Conservation (phyloP, 1,140 invertebrate genomes). For the Pomacea maculata region DNA sequence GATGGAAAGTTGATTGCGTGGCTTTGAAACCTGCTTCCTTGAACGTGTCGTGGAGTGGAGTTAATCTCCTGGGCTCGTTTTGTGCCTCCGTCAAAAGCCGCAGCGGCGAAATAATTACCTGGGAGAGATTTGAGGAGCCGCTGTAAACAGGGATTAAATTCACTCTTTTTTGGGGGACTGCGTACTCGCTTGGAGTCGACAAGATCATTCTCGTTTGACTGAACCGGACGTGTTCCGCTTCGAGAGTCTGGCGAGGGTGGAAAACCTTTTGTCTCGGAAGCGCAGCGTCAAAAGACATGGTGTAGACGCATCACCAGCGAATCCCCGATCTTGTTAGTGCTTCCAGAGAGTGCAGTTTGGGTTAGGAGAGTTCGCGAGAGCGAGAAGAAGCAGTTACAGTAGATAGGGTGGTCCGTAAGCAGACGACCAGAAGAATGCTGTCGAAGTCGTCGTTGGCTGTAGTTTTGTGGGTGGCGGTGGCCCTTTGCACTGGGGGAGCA, state of each 20-base stretch:
- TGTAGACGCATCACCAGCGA: neutral
- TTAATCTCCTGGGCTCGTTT: neutral
- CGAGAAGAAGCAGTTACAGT: neutral
- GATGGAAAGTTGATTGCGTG: neutral
- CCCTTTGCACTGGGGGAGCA: neutral
- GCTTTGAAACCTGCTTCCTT: neutral
- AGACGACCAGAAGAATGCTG: neutral
- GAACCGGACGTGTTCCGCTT: neutral
- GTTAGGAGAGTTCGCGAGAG: neutral
- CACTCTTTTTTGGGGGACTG: neutral
- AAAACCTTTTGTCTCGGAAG: neutral
- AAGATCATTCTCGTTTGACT: neutral
- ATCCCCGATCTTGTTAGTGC: neutral
- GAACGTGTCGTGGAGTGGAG: neutral
- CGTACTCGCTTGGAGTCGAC: neutral
- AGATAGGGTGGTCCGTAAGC: neutral
- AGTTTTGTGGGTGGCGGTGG: neutral
- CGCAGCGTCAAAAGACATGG: neutral
- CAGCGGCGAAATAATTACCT: neutral
- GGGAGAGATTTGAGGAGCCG: neutral
- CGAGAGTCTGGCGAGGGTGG: neutral
- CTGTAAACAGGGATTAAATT: constrained; percentile 22
- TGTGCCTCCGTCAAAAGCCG: neutral
- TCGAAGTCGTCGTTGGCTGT: neutral
- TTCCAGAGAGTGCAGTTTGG: neutral